These are phyloP conservation scores for Gymnocypris eckloni DNA, from an alignment of 2,797 vertebrate genomes.

Conservation along the genomic window DNA sequence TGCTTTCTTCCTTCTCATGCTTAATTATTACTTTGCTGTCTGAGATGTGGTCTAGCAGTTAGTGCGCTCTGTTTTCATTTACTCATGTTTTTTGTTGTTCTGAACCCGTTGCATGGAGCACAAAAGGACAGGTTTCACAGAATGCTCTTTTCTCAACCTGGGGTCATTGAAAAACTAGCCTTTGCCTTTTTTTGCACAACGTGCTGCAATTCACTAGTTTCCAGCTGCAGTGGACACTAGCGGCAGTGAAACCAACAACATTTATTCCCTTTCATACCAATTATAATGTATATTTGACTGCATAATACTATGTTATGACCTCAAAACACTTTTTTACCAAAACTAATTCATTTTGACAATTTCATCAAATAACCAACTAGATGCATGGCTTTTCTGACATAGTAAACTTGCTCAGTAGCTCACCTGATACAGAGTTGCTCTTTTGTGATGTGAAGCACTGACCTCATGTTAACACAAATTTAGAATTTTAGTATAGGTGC, in stretches of 20 bases:
- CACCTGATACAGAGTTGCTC: neutral
- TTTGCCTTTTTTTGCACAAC: neutral
- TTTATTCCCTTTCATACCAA: neutral
- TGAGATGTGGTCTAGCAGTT: neutral
- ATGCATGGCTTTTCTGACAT: neutral
- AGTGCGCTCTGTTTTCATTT: neutral
- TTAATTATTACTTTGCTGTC: conserved; percentile 2
- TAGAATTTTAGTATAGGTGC: neutral
- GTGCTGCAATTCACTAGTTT: neutral
- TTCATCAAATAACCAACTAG: neutral
- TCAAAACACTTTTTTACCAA: neutral
- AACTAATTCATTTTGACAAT: neutral
- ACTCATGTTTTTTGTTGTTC: neutral
- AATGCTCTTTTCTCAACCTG: neutral
- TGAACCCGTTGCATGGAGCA: neutral
- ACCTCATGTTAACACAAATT: no score
- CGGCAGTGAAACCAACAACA: neutral
- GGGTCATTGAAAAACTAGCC: neutral
- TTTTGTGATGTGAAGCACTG: neutral
- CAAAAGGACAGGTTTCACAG: neutral
- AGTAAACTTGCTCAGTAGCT: neutral
- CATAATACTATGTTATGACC: neutral
- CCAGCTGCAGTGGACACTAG: neutral
- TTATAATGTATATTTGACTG: neutral
- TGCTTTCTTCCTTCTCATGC: neutral